Base-by-base conservation (phyloP, 2,113 vertebrate genomes). In the Gasterosteus nipponicus region DNA sequence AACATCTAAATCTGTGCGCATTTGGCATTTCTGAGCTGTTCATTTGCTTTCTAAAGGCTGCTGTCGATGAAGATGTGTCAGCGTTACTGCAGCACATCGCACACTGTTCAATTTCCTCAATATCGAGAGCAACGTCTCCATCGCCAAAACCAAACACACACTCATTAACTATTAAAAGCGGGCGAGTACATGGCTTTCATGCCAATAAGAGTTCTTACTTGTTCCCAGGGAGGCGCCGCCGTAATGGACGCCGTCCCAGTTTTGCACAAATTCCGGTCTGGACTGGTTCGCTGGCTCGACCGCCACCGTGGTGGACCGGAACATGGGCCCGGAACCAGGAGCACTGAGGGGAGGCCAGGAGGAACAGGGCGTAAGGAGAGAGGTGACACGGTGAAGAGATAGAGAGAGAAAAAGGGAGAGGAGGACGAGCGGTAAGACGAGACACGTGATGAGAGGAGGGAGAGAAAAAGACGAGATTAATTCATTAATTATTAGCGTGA, bases 281-380 rank as follows among this genome's bases (percentile, higher is more conserved):
- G 42, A 62, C 59, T 77, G 83, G 56, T 22, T 60, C 0, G n/a
- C 60, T 19, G 83, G 86, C 39, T 92, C 91, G 1, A 93, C 87
- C 0, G 92, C 91, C 41, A 93, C 92, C 0, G 92, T 93, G 41
- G 92, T 93, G 75, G 89, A 89, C 39, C 92, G 73, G 66, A 93
- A 93, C 92, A 92, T 93, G n/a, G 92, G 92, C 0, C 92, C 92
- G 26, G 87, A 89, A 54, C 92, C 92, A 15, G 89, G 86, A 83
- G 88, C 91, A 2, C 92, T 93, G 83, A 61, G 58, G 51, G 38
- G 39, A 62, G 51, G 26, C 87, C 53, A 77, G 38, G 35, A 58
- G 1, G 22, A 41, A 54, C 41, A 35, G 84, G 63, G 63, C 22
- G 22, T 39, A n/a, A 54, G 2, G 60, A 16, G 31, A 31, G 6